phyloP scores from a whole-genome alignment of 2,797 vertebrate genomes.

The Brachyrhaphis roseni region DNA sequence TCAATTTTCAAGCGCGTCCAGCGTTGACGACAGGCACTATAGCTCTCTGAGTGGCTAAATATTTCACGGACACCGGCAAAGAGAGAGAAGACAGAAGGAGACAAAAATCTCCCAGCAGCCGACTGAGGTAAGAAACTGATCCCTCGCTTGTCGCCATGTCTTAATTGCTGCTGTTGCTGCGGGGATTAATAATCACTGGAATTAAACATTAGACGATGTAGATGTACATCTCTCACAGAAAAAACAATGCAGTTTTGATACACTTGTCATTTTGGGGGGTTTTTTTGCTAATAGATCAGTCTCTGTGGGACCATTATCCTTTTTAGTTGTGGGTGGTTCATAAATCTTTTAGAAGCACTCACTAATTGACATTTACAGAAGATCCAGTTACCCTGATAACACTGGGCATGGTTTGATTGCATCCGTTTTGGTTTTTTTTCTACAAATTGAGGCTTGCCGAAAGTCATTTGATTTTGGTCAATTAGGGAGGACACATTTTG shows the following conservation, averaged over 20 bases:
- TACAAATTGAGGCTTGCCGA: slow-evolving; percentile 1
- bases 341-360: slow-evolving; percentile 20
- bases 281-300: slow-evolving; percentile 19
- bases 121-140: slow-evolving; percentile 72
- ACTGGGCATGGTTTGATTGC: slow-evolving; percentile 34
- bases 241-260: background rate
- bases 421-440: slow-evolving; percentile 27
- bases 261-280: slow-evolving; percentile 1
- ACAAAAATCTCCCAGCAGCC: slow-evolving; percentile 55
- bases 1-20: slow-evolving; percentile 74
- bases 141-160: slow-evolving; percentile 8
- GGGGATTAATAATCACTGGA: slow-evolving; percentile 24
- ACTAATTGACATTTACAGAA: slow-evolving; percentile 24
- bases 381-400: slow-evolving; percentile 16
- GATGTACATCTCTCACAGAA: slow-evolving; percentile 1
- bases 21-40: slow-evolving; percentile 56
- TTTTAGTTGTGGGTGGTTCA: slow-evolving; percentile 25
- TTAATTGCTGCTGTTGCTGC: slow-evolving; percentile 40
- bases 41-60: slow-evolving; percentile 76
- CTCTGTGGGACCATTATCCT: slow-evolving; percentile 9
- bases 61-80: slow-evolving; percentile 62
- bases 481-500: slow-evolving; percentile 43
- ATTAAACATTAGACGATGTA: slow-evolving; percentile 9
- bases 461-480: slow-evolving; percentile 17
- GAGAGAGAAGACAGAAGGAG: slow-evolving; percentile 58